Evolutionary conservation across 2,888 invertebrate species (phyloP), one percentile per base, ranked within the genome.

Genomic region (Argynnis bischoffii): DNA sequence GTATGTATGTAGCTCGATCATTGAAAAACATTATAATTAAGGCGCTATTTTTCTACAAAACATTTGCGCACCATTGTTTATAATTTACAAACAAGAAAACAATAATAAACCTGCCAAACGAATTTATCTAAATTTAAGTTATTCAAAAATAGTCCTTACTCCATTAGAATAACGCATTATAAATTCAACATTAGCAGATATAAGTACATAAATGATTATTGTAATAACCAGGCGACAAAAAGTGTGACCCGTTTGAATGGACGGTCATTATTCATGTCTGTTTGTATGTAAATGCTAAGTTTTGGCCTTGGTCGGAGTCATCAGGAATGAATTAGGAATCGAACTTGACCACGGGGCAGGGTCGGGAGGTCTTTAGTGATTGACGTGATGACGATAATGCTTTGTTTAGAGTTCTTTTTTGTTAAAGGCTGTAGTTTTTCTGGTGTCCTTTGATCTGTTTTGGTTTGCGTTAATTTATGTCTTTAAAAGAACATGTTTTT

Each of bases 261-360:
- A 79, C 81, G 86, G 88, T 85, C 82, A 89, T 89, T 87, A 88
- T 87, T 84, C 83, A 83, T 82, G 75, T 80, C 77, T 77, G 80
- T 87, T 88, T 89, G 88, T 91, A 90, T 90, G 88, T 82, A 86
- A 90, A 90, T 89, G 80, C 77, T 79, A 79, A 79, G 72, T 54
- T 47, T 54, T 75, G 77, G 83, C 85, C 88, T 86, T 86, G 85
- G 79, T 59, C 73, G 75, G 78, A 81, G 81, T 84, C 88, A 86
- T 89, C 85, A 87, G 83, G 80, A 81, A 89, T 85, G 84, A 84
- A 85, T 90, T 89, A 89, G 81, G 85, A 81, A 79, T 80, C 86
- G 88, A 87, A 90, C 89, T 92, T 91, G 92, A 92, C 92, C 91
- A 90, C 69, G 81, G 75, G 84, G 84, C 81, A 81, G 79, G 75